These are phyloP conservation scores for Hydra vulgaris DNA, from an alignment of 30 jellyfish, hydroid and myxozoan genomes.

Conservation along the genomic window DNA sequence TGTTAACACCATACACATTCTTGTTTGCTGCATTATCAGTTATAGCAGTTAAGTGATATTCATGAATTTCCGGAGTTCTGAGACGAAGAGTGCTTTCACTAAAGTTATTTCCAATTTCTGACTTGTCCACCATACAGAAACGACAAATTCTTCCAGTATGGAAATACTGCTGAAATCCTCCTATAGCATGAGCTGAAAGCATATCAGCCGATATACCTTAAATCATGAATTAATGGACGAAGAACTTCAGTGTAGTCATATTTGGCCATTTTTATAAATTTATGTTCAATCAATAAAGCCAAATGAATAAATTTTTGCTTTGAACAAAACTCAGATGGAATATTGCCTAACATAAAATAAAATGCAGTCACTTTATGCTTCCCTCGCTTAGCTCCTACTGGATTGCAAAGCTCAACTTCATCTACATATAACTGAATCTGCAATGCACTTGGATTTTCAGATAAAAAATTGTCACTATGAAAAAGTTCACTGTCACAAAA, in stretches of 20 bases:
- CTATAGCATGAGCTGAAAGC: neutral
- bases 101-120: neutral
- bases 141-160: neutral
- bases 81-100: neutral
- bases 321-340: neutral
- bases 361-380: no score
- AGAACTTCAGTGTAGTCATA: neutral
- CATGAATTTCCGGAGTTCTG: neutral
- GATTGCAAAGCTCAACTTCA: neutral
- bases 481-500: neutral
- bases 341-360: no score
- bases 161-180: neutral
- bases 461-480: neutral
- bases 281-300: neutral
- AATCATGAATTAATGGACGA: no score
- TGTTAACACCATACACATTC: neutral
- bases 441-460: neutral
- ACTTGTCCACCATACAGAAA: neutral
- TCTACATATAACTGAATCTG: neutral
- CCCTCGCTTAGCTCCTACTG: neutral
- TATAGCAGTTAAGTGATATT: neutral
- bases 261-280: neutral
- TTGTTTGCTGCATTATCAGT: neutral
- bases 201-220: no score
- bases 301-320: neutral